phyloP scores from a whole-genome alignment of 2,113 vertebrate species.

The Brachypteracias leptosomus region DNA sequence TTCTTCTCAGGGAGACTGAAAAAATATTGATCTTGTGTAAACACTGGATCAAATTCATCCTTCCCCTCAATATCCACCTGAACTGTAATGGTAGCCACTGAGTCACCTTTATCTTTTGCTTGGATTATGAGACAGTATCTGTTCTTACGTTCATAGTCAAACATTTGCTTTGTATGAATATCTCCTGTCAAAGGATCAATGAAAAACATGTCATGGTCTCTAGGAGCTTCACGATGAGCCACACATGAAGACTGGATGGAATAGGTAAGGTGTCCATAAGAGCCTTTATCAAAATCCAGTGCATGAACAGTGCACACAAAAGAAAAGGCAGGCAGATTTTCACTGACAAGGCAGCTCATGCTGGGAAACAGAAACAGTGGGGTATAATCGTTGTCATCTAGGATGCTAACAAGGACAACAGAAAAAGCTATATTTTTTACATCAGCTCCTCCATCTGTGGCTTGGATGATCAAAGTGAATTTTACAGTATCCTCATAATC shows the following conservation, averaged over 20 bases:
- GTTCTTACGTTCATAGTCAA: constrained; percentile 86
- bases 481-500: constrained; percentile 85
- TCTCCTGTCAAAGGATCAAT: constrained; percentile 87
- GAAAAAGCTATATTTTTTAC: constrained; percentile 79
- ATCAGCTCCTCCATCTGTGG: constrained; percentile 75
- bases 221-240: constrained; percentile 66
- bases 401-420: constrained; percentile 74
- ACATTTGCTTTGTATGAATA: constrained; percentile 81
- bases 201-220: constrained; percentile 80
- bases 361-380: constrained; percentile 85
- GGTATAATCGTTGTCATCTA: constrained; percentile 90
- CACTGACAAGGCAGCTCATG: constrained; percentile 79
- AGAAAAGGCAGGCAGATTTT: constrained; percentile 85
- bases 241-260: constrained; percentile 84
- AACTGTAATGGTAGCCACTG: constrained; percentile 77
- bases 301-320: constrained; percentile 82
- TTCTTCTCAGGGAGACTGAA: constrained; percentile 80
- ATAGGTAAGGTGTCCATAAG: constrained; percentile 86
- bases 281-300: constrained; percentile 86
- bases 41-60: constrained; percentile 92
- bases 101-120: constrained; percentile 86
- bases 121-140: constrained; percentile 86
- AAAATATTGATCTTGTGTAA: constrained; percentile 84
- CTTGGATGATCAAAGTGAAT: constrained; percentile 83
- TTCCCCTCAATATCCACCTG: constrained; percentile 83